phyloP scores from a whole-genome alignment of 2,888 invertebrate species.

The Bombylius discolor region DNA sequence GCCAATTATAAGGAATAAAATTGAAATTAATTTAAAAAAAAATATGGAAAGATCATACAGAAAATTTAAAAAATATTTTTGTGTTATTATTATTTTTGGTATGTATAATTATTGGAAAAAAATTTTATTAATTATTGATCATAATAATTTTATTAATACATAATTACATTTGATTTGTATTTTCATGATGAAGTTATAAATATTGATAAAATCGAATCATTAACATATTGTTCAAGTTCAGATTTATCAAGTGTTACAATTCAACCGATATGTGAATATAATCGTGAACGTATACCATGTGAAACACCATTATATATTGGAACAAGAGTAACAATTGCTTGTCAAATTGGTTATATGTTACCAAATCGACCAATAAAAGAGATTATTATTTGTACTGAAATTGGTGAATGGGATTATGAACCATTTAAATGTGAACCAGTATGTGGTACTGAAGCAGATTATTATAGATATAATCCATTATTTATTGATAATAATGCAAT shows the following conservation, averaged over 20 bases:
- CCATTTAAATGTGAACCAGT: constrained; percentile 20
- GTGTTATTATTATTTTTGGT: too few relatives aligned
- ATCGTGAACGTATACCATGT: constrained; percentile 10
- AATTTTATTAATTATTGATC: too few relatives aligned
- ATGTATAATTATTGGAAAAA: too few relatives aligned
- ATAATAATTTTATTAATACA: too few relatives aligned
- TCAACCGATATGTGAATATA: constrained; percentile 8
- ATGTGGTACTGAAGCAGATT: constrained; percentile 19
- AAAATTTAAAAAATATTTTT: too few relatives aligned
- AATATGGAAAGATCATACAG: too few relatives aligned
- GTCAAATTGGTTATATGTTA: constrained; percentile 8
- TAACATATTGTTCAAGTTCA: not conserved
- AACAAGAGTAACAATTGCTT: constrained; percentile 14
- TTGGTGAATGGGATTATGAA: constrained; percentile 21
- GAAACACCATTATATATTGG: constrained; percentile 9
- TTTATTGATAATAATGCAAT: constrained; percentile 9
- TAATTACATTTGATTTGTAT: too few relatives aligned
- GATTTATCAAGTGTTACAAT: not conserved
- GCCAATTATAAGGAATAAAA: too few relatives aligned
- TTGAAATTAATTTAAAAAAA: too few relatives aligned
- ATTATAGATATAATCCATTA: constrained; percentile 6
- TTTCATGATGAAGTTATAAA: too few relatives aligned
- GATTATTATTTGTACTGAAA: constrained; percentile 14
- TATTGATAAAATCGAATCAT: too few relatives aligned
- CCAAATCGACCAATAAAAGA: not conserved